Evolutionary conservation across 2,888 invertebrate genomes (phyloP).

Genomic region (Deilephila elpenor): DNA sequence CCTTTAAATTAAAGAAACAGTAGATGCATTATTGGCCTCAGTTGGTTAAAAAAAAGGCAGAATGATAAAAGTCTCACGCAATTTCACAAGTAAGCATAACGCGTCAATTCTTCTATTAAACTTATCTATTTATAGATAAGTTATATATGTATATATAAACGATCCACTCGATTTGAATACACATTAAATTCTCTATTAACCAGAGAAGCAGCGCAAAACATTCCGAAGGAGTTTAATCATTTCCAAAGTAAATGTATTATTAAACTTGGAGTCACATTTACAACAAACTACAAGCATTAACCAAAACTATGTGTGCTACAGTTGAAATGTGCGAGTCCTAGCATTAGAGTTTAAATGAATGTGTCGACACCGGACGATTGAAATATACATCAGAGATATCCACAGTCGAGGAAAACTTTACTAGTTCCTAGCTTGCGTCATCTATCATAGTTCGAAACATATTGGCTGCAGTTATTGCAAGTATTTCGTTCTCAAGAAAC

Average conservation of each 20-base stretch:
- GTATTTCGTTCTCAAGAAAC: not conserved
- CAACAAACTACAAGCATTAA: not conserved
- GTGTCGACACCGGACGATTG: not conserved
- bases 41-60: no score
- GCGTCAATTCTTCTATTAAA: no score
- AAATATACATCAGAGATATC: not conserved
- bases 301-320: not conserved
- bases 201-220: not conserved
- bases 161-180: no score
- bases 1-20: no score
- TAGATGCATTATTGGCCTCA: no score
- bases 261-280: not conserved
- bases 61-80: no score
- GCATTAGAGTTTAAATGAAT: not conserved
- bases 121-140: no score
- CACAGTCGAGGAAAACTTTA: not conserved
- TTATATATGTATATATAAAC: no score
- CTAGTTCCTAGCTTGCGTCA: not conserved
- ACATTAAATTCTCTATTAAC: not conserved
- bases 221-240: conserved; percentile 1
- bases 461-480: conserved; percentile 1
- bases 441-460: conserved; percentile 3
- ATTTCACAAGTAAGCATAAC: no score
- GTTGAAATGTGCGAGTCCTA: not conserved
- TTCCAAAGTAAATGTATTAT: not conserved